Percentiles rank a stretch among this genome's conserved stretches.
phyloP scores from a whole-genome alignment of 2,797 vertebrate genomes.

The Ceyx erithaca region DNA sequence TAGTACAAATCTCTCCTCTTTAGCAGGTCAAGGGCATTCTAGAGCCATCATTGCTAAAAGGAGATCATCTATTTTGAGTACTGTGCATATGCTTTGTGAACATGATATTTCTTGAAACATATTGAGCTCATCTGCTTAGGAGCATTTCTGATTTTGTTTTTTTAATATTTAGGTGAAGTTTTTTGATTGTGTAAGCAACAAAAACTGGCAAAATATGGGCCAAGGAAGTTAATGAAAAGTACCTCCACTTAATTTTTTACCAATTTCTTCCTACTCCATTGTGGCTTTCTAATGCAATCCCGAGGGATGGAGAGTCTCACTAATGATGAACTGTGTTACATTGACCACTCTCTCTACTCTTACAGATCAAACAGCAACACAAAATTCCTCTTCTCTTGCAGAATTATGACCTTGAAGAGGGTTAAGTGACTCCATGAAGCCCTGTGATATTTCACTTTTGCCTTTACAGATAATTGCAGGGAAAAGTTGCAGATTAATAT shows the following conservation, averaged over 20 bases:
- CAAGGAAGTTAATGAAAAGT: background rate
- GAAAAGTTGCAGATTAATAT: background rate
- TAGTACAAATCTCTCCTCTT: constrained; percentile 11
- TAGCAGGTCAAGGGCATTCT: constrained; percentile 61
- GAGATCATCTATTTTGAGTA: constrained; percentile 34
- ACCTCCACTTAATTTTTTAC: background rate
- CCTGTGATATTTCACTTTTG: background rate
- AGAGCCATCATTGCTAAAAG: constrained; percentile 28
- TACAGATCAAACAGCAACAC: background rate
- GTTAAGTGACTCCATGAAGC: background rate
- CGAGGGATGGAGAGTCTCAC: background rate
- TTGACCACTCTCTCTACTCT: background rate
- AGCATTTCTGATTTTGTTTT: background rate
- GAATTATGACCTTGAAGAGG: background rate
- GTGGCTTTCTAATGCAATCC: background rate
- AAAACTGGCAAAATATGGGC: background rate
- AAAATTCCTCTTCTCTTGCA: background rate
- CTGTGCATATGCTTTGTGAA: constrained; percentile 19
- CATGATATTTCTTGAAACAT: constrained; percentile 15
- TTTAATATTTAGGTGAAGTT: background rate
- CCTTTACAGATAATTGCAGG: background rate
- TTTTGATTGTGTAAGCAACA: background rate
- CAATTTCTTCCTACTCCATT: background rate
- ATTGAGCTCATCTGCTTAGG: constrained; percentile 6
- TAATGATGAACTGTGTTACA: background rate